Conservation (phyloP, 1,140 invertebrate species). For the Meteorus sp. region DNA sequence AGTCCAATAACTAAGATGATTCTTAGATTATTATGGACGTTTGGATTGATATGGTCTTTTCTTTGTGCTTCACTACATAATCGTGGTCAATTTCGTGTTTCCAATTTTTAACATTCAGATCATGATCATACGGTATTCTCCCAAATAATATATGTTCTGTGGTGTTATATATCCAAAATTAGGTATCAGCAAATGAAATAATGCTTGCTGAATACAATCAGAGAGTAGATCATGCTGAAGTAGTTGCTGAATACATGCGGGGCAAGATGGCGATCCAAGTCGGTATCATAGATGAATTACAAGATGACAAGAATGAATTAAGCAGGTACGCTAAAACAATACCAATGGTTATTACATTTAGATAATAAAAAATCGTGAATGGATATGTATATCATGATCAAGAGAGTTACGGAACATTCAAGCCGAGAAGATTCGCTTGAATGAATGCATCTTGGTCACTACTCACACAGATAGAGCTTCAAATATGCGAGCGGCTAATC, state of each 20-base stretch:
- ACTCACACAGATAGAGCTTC: constrained; percentile 33
- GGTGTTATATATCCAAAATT: constrained; percentile 26
- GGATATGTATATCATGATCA: background rate
- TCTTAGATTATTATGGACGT: background rate
- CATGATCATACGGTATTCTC: too few relatives aligned
- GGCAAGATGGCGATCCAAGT: constrained; percentile 41
- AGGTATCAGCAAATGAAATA: constrained; percentile 38
- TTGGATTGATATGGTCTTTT: background rate
- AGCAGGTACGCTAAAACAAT: constrained; percentile 27
- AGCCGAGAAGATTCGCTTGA: constrained; percentile 31
- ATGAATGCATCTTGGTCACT: constrained; percentile 32
- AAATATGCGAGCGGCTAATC: constrained; percentile 28
- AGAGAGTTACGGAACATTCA: constrained; percentile 35
- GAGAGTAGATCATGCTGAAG: constrained; percentile 36
- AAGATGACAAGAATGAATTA: constrained; percentile 46
- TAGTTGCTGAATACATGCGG: constrained; percentile 39
- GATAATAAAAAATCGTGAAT: background rate
- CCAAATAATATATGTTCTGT: background rate
- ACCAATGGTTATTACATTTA: background rate
- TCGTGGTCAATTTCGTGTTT: background rate
- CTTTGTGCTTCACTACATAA: too few relatives aligned
- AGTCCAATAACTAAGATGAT: too few relatives aligned
- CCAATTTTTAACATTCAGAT: background rate
- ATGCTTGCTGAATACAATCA: constrained; percentile 30
- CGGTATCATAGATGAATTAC: constrained; percentile 37